Evolutionary conservation across 2,113 vertebrate species (phyloP).

Genomic region (Ciconia boyciana): DNA sequence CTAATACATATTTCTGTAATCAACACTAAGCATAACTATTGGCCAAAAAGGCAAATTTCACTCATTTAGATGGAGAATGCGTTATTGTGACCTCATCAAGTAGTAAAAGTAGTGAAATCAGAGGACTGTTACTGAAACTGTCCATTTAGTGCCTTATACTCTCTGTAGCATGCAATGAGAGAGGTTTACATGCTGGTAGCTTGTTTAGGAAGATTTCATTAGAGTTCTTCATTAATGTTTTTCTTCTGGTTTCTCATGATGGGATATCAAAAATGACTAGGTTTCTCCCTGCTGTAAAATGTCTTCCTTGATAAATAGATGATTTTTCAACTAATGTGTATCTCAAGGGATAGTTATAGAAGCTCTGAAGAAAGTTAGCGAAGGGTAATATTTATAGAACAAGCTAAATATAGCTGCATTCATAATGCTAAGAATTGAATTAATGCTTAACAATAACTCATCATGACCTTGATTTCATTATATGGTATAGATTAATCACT

Average conservation of each 20-base stretch:
- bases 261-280: neutral
- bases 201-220: neutral
- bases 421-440: neutral
- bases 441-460: neutral
- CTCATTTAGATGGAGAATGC: neutral
- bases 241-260: neutral
- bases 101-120: neutral
- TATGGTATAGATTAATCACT: neutral
- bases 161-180: neutral
- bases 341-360: neutral
- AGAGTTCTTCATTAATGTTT: neutral
- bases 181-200: neutral
- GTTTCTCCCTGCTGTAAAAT: neutral
- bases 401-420: neutral
- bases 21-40: neutral
- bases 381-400: neutral
- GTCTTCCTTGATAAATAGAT: neutral
- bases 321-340: neutral
- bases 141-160: neutral
- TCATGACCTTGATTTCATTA: neutral
- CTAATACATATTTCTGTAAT: neutral
- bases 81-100: neutral
- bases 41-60: neutral
- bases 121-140: neutral
- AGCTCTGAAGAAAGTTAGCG: neutral